These are phyloP conservation scores for Macroglossus sobrinus DNA, from an alignment of 2,113 vertebrate genomes.

Conservation along the genomic window DNA sequence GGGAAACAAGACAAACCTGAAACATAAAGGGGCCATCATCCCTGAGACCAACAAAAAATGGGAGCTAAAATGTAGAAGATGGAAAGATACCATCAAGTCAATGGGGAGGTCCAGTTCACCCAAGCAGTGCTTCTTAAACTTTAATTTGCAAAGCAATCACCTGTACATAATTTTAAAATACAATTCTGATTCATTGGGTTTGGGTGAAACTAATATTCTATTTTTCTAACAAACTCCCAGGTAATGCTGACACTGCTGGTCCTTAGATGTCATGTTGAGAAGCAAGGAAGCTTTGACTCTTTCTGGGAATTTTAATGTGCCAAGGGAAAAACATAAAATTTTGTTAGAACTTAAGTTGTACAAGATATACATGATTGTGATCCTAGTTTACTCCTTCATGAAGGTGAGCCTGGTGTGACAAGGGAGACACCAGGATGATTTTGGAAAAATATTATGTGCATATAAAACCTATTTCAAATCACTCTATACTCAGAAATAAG, in stretches of 20 bases:
- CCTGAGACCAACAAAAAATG: neutral
- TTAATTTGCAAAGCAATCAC: neutral
- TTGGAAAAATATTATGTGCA: neutral
- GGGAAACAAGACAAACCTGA: neutral
- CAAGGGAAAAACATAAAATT: neutral
- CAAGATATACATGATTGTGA: neutral
- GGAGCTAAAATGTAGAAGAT: neutral
- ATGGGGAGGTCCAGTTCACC: neutral
- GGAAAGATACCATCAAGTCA: no score
- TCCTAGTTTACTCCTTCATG: neutral
- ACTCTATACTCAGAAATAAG: neutral
- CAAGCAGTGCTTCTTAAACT: neutral
- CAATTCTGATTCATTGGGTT: neutral
- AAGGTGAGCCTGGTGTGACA: neutral
- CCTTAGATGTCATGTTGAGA: neutral
- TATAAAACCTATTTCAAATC: neutral
- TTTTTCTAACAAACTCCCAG: neutral
- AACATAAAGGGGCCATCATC: neutral
- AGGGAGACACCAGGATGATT: neutral
- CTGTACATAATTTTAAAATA: neutral
- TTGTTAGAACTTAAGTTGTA: neutral
- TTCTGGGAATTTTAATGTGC: neutral
- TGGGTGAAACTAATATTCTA: no score
- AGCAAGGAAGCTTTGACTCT: neutral
- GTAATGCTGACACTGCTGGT: rapidly evolving